Evolutionary conservation across 2,113 vertebrate genomes (phyloP).

Genomic region (Gymnorhina tibicen): DNA sequence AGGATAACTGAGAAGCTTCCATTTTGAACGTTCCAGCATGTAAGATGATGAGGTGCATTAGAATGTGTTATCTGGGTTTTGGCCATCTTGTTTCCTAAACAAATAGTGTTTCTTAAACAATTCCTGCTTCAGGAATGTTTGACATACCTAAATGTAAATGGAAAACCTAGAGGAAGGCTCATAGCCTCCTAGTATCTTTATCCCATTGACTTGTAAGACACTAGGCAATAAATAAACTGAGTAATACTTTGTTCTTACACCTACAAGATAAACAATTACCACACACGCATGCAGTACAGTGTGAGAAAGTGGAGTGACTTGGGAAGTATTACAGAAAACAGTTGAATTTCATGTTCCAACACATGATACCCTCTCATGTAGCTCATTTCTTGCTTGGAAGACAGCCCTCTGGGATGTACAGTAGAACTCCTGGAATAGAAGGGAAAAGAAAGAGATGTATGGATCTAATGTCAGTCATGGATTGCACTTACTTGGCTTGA

Average conservation of each 20-base stretch:
- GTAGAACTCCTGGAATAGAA: background rate
- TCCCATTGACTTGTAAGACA: background rate
- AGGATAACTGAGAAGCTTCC: background rate
- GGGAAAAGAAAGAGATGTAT: background rate
- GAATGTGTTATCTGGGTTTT: background rate
- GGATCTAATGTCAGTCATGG: background rate
- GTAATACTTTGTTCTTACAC: conserved; percentile 1
- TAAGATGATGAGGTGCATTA: background rate
- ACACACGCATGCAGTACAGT: background rate
- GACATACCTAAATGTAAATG: background rate
- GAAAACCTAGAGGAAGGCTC: background rate
- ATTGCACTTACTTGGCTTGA: background rate
- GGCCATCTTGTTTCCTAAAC: background rate
- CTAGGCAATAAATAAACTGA: conserved; percentile 6
- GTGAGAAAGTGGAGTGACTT: background rate
- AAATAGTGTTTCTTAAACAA: background rate
- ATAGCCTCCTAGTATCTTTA: background rate
- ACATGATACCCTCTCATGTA: background rate
- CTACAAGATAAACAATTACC: conserved; percentile 9
- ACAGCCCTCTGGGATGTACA: background rate
- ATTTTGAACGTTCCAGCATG: background rate
- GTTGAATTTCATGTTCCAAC: background rate
- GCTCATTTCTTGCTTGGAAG: background rate
- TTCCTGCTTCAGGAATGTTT: background rate
- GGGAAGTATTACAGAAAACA: background rate